Percentiles rank a stretch among this genome's conserved stretches.
Conservation (phyloP, 2,888 invertebrate species). For the Drosophila monieri region DNA sequence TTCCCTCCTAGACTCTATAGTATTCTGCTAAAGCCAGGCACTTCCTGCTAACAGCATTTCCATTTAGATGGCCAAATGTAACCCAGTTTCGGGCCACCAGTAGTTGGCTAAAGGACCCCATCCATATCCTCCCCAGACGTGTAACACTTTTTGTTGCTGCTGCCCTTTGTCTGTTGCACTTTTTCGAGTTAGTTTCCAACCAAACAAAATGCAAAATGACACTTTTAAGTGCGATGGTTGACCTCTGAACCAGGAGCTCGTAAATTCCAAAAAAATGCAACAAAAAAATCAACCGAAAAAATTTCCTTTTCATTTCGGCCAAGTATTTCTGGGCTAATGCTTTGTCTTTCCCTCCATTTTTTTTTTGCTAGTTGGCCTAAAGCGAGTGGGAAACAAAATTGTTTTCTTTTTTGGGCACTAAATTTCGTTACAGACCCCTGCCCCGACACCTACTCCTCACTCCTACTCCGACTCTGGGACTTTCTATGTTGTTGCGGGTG, state of each 20-base stretch:
- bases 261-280: constrained; percentile 70
- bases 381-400: constrained; percentile 49
- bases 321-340: constrained; percentile 73
- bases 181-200: constrained; percentile 22
- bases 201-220: constrained; percentile 74
- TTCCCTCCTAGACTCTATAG: no score
- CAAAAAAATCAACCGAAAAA: constrained; percentile 44
- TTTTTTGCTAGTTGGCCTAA: neutral
- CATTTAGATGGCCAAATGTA: constrained; percentile 66
- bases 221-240: constrained; percentile 79
- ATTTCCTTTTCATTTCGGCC: constrained; percentile 59
- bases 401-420: constrained; percentile 72
- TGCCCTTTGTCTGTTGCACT: constrained; percentile 35
- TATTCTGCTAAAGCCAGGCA: constrained; percentile 25
- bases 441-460: neutral
- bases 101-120: constrained; percentile 24
- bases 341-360: constrained; percentile 50
- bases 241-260: constrained; percentile 83
- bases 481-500: constrained; percentile 73
- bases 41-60: constrained; percentile 74
- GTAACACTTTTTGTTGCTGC: constrained; percentile 15
- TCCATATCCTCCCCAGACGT: constrained; percentile 29
- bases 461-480: constrained; percentile 43
- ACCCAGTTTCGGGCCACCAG: constrained; percentile 58
- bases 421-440: constrained; percentile 68